Base-by-base conservation (phyloP, 1,140 invertebrate genomes). In the Oreohelix idahoensis region DNA sequence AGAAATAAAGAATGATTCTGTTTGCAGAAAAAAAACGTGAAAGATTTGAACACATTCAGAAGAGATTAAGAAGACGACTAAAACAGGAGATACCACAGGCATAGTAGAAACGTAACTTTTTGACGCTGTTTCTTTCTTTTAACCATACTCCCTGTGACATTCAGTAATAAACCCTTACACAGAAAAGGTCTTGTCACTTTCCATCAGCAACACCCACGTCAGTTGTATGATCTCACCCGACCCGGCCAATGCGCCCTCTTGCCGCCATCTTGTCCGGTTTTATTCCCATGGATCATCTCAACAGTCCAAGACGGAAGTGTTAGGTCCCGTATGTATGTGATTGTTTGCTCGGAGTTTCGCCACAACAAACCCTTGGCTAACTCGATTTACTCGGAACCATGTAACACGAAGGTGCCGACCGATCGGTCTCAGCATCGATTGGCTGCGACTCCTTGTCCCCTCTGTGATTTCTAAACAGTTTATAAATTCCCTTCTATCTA, bases 401-500 rank as follows among this genome's bases (percentile, higher is more conserved):
- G 79, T 71, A 49, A 70, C n/a, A 36, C 38, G 23, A 71, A 71
- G 79, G 80, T 74, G 77, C 26, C 29, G 51, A 5, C 42, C 75
- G 74, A 53, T 53, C 71, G 73, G 79, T 75, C 71, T 74, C 71
- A 38, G 71, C 73, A 86, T 85, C 81, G 82, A 81, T 83, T 70
- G 79, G 11, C 26, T 29, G 20, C 36, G 79, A 63, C 71, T 53
- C 63, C 32, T 63, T 53, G 29, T 81, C 84, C 79, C 79, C 81
- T 85, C 81, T 77, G 84, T 85, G 84, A 85, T 85, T 85, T 85
- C 84, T 85, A 85, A 85, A 85, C 84, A 85, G 84, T 85, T 85
- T 85, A 85, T 85, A 85, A 85, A 85, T 85, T 85, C 80, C 80
- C 80, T 81, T 83, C 80, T 82, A 85, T 85, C 84, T 74, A 85